Base-by-base conservation (phyloP, 2,113 vertebrate genomes). In the Marcusenius ussheri region DNA sequence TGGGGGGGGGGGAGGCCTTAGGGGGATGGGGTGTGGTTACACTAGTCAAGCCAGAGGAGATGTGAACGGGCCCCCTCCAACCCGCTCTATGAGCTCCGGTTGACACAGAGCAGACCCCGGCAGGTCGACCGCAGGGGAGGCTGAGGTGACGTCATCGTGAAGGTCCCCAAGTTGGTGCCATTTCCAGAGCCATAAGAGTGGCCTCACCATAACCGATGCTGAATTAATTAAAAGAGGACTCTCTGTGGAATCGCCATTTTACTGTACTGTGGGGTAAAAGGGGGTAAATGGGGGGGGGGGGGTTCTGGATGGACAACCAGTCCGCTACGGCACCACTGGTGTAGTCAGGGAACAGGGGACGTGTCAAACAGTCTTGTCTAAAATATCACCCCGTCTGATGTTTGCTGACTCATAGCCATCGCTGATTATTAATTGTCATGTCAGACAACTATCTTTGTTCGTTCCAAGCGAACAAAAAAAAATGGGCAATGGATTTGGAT, bases 41-140 rank as follows among this genome's bases (percentile, higher is more conserved):
- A 84, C 87, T 35, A 88, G 91, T 58, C 89, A 92, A 91, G 90
- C 10, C 66, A 90, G 88, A 90, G 89, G 51, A 39, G 49, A 90
- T 90, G 85, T 90, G 89, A 90, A 91, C 88, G 89, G 90, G 90
- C 66, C 91, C 91, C 90, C 91, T 94, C 92, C 94, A 93, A 94
- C 95, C 95, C 93, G 93, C 94, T 93, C 92, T 95, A 92, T 91
- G 92, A 88, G 91, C 91, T 83, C 92, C 94, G 95, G 93, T 94
- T 95, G 93, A 94, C 90, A 94, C 91, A 94, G 77, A 15, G 56
- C 84, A 88, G 91, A 90, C 92, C 90, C 91, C 91, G 90, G 91
- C 91, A 92, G 91, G 77, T 21, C 42, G 77, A 83, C 77, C 17
- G 4, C 35, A 19, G 39, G 17, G 80, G 39, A 8, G 7, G 80